phyloP scores from a whole-genome alignment of 1,140 invertebrate genomes.

The Phenacoccus solenopsis region DNA sequence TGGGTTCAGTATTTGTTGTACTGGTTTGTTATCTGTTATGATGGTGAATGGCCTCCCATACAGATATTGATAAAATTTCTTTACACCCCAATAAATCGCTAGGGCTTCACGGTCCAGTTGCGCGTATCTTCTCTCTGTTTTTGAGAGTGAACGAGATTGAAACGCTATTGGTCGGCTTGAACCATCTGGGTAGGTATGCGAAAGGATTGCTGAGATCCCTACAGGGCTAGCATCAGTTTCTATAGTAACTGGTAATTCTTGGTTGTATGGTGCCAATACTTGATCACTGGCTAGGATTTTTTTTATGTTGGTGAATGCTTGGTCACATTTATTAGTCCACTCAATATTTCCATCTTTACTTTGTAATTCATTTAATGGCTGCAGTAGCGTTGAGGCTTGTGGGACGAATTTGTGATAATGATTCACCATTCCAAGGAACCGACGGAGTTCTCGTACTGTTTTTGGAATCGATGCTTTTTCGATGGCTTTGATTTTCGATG shows the following conservation, averaged over 20 bases:
- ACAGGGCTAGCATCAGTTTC: slow-evolving; percentile 35
- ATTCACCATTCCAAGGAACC: slow-evolving; percentile 36
- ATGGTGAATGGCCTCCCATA: too few relatives aligned
- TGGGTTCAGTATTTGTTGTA: slow-evolving; percentile 36
- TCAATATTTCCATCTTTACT: slow-evolving; percentile 23
- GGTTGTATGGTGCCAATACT: slow-evolving; percentile 33
- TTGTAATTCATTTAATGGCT: slow-evolving; percentile 30
- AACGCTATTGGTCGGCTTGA: slow-evolving; percentile 35
- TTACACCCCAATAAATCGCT: too few relatives aligned
- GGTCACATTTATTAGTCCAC: slow-evolving; percentile 25
- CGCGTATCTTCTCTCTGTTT: slow-evolving; percentile 34
- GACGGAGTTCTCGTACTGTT: slow-evolving; percentile 31
- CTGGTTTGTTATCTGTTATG: too few relatives aligned
- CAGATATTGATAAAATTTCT: too few relatives aligned
- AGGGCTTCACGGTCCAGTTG: slow-evolving; percentile 38
- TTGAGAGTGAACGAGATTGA: slow-evolving; percentile 33
- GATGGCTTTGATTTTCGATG: slow-evolving; percentile 33
- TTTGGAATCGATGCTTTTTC: slow-evolving; percentile 29
- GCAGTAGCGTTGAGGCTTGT: slow-evolving; percentile 30
- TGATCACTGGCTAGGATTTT: slow-evolving; percentile 24
- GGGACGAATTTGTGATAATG: slow-evolving; percentile 37
- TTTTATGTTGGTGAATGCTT: slow-evolving; percentile 30
- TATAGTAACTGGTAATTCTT: slow-evolving; percentile 26
- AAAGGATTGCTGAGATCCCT: slow-evolving; percentile 38
- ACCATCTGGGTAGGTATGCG: slow-evolving; percentile 33